phyloP scores from a whole-genome alignment of 2,113 vertebrate genomes.

The Oncorhynchus mykiss region DNA sequence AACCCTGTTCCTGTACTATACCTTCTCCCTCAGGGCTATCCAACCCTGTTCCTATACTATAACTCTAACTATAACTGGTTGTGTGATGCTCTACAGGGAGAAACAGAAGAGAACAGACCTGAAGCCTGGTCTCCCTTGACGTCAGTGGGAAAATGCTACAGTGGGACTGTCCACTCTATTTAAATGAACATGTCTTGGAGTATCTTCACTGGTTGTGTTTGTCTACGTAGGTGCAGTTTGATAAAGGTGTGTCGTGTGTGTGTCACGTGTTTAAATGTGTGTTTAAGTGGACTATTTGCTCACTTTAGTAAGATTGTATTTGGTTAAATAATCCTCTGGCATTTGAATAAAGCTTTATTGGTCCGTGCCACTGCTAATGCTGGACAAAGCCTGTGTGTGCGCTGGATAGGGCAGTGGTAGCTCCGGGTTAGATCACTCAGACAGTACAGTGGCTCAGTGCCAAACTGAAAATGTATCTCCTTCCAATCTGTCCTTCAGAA shows the following conservation, averaged over 20 bases:
- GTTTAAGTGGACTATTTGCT: neutral
- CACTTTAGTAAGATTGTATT: neutral
- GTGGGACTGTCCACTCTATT: no score
- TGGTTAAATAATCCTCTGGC: conserved; percentile 9
- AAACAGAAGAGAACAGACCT: no score
- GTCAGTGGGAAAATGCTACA: no score
- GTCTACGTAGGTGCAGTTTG: neutral
- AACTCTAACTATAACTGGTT: no score
- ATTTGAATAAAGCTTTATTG: conserved; percentile 4
- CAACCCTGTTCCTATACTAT: no score
- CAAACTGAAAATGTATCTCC: no score
- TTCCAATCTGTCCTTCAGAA: no score
- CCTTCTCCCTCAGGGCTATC: no score
- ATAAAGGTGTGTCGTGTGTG: neutral
- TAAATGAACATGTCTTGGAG: neutral
- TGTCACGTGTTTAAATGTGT: neutral
- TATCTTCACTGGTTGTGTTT: neutral
- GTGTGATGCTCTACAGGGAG: no score
- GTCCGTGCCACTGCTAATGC: neutral
- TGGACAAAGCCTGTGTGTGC: neutral
- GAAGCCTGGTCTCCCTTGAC: no score
- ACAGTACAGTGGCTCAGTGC: conserved; percentile 6
- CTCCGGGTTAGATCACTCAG: neutral
- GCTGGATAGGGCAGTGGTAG: neutral
- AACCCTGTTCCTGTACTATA: no score